These are phyloP conservation scores for Linnaemya vulpina DNA, from an alignment of 2,888 invertebrate species.

Conservation along the genomic window DNA sequence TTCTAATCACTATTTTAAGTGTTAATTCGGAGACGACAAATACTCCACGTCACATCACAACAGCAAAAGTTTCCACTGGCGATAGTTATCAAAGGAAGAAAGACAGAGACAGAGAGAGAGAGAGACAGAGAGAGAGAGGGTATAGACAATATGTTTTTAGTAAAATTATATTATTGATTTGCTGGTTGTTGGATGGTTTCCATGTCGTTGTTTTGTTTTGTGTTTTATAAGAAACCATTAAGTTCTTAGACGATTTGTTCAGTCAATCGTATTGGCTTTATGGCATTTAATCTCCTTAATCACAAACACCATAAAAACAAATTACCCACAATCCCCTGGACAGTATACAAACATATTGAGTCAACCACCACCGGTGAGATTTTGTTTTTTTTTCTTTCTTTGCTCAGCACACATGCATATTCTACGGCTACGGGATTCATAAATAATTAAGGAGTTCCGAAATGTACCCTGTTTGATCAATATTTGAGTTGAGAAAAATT, in stretches of 20 bases:
- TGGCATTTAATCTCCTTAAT: slow-evolving; percentile 81
- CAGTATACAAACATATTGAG: slow-evolving; percentile 39
- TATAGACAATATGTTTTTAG: slow-evolving; percentile 52
- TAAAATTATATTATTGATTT: slow-evolving; percentile 58
- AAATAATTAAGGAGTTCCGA: slow-evolving; percentile 40
- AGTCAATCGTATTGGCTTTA: slow-evolving; percentile 75
- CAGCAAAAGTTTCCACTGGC: slow-evolving; percentile 2
- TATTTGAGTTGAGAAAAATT: slow-evolving; percentile 25
- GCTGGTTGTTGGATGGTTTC: slow-evolving; percentile 41
- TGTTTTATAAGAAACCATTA: slow-evolving; percentile 59
- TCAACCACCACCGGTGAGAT: slow-evolving; percentile 30
- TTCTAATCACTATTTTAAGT: slow-evolving; percentile 64
- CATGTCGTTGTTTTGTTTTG: slow-evolving; percentile 54
- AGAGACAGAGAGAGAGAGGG: not conserved
- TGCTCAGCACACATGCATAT: not conserved
- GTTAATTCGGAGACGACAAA: slow-evolving; percentile 58
- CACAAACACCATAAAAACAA: slow-evolving; percentile 81
- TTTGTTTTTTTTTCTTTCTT: not conserved
- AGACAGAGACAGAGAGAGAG: not conserved
- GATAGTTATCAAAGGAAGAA: slow-evolving; percentile 10
- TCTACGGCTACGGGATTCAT: not conserved
- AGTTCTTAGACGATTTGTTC: slow-evolving; percentile 72
- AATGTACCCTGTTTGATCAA: slow-evolving; percentile 3
- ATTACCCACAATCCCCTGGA: slow-evolving; percentile 71
- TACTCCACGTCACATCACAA: slow-evolving; percentile 35